Base-by-base conservation (phyloP, 1,140 invertebrate genomes). In the Papilio polytes region DNA sequence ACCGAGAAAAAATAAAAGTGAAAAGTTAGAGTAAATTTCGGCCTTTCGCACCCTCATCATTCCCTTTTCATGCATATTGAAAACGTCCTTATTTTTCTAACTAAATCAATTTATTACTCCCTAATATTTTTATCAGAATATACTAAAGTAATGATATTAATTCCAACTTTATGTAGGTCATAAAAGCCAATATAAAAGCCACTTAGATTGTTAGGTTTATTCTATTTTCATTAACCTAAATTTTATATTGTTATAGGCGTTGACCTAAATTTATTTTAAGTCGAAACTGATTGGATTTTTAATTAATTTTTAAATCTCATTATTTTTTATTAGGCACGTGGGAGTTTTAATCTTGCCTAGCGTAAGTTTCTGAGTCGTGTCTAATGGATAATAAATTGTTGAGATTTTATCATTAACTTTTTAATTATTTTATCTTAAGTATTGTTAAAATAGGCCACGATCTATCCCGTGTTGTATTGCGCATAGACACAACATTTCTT, bases 31-130 rank as follows among this genome's bases (percentile, higher is more conserved):
- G 72, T 84, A 87, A 89, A 83, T 81, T 77, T 85, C 84, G 84
- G 81, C 80, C 81, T 82, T 87, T 78, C 74, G 74, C 81, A 85
- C 84, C 85, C 84, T 88, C 88, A 90, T 90, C 86, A 91, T 89
- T 89, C 87, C 84, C 80, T 78, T 83, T 66, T 78, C 77, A 44
- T 63, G 56, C 77, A 78, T 78, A 78, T 78, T 78, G 56, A 78
- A 78, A 63, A 20, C 48, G 44, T 74, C 41, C 3, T 20, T 20
- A 22, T 48, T 51, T 48, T 48, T 48, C 53, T 20, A 46, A 46
- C 20, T 74, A 51, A 74, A 48, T 51, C 74, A 74, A 74, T 53
- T 53, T 74, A 74, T 74, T 53, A 53, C 48, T 70, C 15, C 12
- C 12, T 31, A 31, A 66, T 36, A 70, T 18, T 70, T 70, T 7